These are phyloP conservation scores for Danio albolineatus DNA, from an alignment of 2,797 vertebrate genomes.

Conservation along the genomic window DNA sequence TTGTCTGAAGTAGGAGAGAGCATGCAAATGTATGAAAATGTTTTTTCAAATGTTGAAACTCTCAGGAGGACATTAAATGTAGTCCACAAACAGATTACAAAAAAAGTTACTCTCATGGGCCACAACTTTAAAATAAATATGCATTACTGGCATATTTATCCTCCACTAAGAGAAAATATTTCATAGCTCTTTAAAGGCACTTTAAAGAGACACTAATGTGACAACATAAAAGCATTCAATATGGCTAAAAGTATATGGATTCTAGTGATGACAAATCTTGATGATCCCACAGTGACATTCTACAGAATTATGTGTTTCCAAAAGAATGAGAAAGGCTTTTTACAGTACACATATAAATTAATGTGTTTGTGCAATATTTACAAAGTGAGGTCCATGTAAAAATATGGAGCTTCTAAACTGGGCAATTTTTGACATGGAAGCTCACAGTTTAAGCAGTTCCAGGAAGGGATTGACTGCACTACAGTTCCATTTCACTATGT, in stretches of 20 bases:
- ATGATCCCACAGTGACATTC: neutral
- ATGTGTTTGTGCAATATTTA: neutral
- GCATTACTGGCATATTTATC: conserved; percentile 19
- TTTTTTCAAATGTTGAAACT: neutral
- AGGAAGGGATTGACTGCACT: too few relatives aligned
- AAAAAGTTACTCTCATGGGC: neutral
- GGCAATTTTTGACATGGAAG: too few relatives aligned
- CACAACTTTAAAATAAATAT: neutral
- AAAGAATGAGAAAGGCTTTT: neutral
- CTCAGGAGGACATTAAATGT: neutral
- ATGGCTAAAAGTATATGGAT: neutral
- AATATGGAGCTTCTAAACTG: neutral
- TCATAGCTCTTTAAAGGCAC: neutral
- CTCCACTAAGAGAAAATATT: neutral
- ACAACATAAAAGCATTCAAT: neutral
- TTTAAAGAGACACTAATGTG: too few relatives aligned
- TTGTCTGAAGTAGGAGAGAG: neutral
- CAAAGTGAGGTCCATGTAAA: neutral
- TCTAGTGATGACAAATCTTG: conserved; percentile 1
- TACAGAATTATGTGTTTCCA: neutral
- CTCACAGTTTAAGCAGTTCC: too few relatives aligned
- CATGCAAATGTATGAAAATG: neutral
- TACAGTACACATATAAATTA: neutral
- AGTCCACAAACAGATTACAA: neutral
- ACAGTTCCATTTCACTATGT: too few relatives aligned